A percentile compares a stretch with the other conserved stretches of the same genome.
Conservation (phyloP, 2,888 invertebrate genomes). For the Mesochorus sp. region DNA sequence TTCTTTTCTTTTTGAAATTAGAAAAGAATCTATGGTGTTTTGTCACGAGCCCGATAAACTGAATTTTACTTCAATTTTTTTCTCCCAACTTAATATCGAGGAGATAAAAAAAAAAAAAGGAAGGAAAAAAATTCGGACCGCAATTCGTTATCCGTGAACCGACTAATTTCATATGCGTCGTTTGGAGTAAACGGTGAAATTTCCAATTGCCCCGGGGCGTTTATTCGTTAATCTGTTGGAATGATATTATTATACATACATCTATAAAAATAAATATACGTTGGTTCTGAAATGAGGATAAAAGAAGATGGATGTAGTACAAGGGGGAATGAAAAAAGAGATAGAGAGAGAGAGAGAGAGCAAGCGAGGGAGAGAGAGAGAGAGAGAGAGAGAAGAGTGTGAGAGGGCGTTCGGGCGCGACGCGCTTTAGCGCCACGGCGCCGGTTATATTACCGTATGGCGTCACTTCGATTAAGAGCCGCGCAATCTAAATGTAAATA, state of each 20-base stretch:
- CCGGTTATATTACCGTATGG: slow-evolving; percentile 80
- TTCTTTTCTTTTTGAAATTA: too few relatives aligned
- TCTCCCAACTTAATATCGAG: too few relatives aligned
- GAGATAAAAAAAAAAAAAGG: too few relatives aligned
- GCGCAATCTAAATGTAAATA: slow-evolving; percentile 81
- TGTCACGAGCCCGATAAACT: too few relatives aligned
- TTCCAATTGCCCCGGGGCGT: not conserved
- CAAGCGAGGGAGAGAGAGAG: not conserved
- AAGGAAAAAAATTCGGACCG: not conserved
- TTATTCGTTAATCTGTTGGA: slow-evolving; percentile 5
- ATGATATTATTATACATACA: not conserved
- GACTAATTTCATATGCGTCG: not conserved
- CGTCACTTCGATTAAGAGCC: slow-evolving; percentile 80
- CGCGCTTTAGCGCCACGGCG: slow-evolving; percentile 78
- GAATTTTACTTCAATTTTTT: too few relatives aligned
- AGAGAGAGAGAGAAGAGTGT: slow-evolving; percentile 25
- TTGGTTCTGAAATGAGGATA: slow-evolving; percentile 19
- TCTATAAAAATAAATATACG: not conserved
- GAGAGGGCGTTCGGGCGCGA: slow-evolving; percentile 67
- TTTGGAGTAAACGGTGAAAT: not conserved
- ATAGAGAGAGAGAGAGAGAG: slow-evolving; percentile 13
- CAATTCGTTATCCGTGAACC: not conserved
- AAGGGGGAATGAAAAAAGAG: slow-evolving; percentile 22
- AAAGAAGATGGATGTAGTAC: slow-evolving; percentile 10
- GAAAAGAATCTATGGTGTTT: too few relatives aligned